Conservation (phyloP, 2,113 vertebrate species). For the Pollachius pollachius region DNA sequence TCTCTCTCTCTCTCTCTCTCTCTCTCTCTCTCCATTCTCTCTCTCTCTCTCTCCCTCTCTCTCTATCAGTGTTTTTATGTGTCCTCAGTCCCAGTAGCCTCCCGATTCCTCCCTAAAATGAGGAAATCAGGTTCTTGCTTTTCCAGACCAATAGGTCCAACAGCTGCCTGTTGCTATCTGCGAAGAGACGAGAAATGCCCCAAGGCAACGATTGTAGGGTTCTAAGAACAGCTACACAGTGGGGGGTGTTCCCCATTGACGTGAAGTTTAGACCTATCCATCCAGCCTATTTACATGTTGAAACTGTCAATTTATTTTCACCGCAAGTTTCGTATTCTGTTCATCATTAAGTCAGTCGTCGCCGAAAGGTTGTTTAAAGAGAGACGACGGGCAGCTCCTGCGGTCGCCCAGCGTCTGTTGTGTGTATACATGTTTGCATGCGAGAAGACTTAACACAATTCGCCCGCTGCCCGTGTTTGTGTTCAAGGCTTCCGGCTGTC, state of each 20-base stretch:
- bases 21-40: constrained; percentile 24
- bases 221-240: too few relatives aligned
- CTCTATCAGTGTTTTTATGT: constrained; percentile 51
- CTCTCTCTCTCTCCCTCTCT: constrained; percentile 28
- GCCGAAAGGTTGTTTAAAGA: too few relatives aligned
- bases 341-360: too few relatives aligned
- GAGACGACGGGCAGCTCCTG: neutral
- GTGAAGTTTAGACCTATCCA: too few relatives aligned
- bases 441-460: neutral
- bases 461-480: neutral
- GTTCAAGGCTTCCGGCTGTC: neutral
- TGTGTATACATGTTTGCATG: neutral
- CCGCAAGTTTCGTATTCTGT: too few relatives aligned
- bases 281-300: too few relatives aligned
- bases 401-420: neutral
- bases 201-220: neutral
- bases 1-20: neutral
- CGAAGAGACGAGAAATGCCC: neutral
- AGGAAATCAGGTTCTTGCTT: constrained; percentile 31
- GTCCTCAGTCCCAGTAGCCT: constrained; percentile 28
- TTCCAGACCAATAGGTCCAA: constrained; percentile 29
- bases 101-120: constrained; percentile 10
- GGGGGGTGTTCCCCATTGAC: too few relatives aligned
- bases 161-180: constrained; percentile 42
- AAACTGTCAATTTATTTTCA: too few relatives aligned